These are phyloP conservation scores for Chironomus riparius DNA, from an alignment of 2,888 invertebrate species.

Conservation along the genomic window DNA sequence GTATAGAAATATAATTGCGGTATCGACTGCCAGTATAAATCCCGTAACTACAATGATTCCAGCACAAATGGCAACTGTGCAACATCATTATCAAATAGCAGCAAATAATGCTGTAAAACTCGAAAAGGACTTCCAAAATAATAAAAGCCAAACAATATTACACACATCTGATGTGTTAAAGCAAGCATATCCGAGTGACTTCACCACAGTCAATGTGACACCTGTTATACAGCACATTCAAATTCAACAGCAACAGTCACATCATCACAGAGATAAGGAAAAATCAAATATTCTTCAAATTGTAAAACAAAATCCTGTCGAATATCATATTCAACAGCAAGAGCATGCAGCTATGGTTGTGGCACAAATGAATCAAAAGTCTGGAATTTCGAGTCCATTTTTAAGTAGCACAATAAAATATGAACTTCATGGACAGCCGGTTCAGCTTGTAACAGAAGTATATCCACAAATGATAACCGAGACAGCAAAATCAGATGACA, in stretches of 20 bases:
- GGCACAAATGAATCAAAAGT: slow-evolving; percentile 21
- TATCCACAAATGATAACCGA: slow-evolving; percentile 21
- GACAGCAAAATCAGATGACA: slow-evolving; percentile 6
- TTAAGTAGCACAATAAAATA: slow-evolving; percentile 23
- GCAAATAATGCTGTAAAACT: slow-evolving; percentile 1
- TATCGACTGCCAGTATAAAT: neutral
- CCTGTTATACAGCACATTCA: slow-evolving; percentile 22
- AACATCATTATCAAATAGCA: slow-evolving; percentile 15
- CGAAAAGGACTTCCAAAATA: neutral
- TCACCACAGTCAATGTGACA: neutral
- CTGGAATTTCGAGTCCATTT: slow-evolving; percentile 3
- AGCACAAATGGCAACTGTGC: neutral
- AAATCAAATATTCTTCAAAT: slow-evolving; percentile 13
- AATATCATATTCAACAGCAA: slow-evolving; percentile 25
- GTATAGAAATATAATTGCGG: slow-evolving; percentile 15
- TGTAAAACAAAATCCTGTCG: slow-evolving; percentile 20
- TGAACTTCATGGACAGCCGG: slow-evolving; percentile 7
- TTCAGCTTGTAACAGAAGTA: slow-evolving; percentile 21
- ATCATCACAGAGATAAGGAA: slow-evolving; percentile 10
- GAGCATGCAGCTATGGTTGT: slow-evolving; percentile 22
- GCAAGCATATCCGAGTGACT: neutral
- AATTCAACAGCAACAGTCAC: neutral
- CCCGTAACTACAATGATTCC: slow-evolving; percentile 15
- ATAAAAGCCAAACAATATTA: neutral
- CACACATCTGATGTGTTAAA: slow-evolving; percentile 11